phyloP scores from a whole-genome alignment of 2,797 vertebrate genomes.

The Xenopus petersii region DNA sequence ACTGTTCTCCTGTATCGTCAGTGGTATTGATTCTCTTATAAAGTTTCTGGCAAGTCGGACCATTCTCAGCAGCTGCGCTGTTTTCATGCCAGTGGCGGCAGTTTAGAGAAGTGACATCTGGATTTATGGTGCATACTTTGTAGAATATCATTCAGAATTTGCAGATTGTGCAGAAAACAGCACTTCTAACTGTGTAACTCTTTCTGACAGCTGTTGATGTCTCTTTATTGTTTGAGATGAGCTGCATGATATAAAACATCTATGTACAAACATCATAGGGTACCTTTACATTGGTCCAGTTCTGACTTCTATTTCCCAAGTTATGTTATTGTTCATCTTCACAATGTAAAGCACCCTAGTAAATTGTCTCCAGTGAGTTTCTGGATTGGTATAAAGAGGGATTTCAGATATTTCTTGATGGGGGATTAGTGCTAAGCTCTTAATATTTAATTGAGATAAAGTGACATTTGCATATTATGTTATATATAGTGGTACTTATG shows the following conservation, averaged over 20 bases:
- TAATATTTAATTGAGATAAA: too few species aligned
- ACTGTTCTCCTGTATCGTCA: conserved; percentile 24
- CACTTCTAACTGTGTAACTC: conserved; percentile 7
- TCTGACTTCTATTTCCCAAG: too few species aligned
- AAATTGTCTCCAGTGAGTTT: too few species aligned
- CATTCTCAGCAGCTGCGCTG: conserved; percentile 38
- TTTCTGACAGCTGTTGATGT: conserved; percentile 7
- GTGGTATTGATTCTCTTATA: conserved; percentile 38
- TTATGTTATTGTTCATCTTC: too few species aligned
- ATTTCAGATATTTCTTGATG: too few species aligned
- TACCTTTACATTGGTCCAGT: neutral
- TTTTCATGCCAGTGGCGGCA: conserved; percentile 34
- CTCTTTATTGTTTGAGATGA: conserved; percentile 16
- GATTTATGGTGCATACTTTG: conserved; percentile 28
- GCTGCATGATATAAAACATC: too few species aligned
- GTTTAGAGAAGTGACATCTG: conserved; percentile 42
- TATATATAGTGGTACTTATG: too few species aligned
- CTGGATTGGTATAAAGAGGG: too few species aligned
- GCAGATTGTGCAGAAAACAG: conserved; percentile 29
- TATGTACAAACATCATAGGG: neutral
- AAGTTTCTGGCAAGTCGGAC: conserved; percentile 29
- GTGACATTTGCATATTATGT: too few species aligned
- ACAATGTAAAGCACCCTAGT: too few species aligned
- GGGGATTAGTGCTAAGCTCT: too few species aligned
- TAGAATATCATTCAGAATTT: conserved; percentile 19